phyloP scores from a whole-genome alignment of 2,888 invertebrate genomes.

The Harpagoxenus sublaevis region DNA sequence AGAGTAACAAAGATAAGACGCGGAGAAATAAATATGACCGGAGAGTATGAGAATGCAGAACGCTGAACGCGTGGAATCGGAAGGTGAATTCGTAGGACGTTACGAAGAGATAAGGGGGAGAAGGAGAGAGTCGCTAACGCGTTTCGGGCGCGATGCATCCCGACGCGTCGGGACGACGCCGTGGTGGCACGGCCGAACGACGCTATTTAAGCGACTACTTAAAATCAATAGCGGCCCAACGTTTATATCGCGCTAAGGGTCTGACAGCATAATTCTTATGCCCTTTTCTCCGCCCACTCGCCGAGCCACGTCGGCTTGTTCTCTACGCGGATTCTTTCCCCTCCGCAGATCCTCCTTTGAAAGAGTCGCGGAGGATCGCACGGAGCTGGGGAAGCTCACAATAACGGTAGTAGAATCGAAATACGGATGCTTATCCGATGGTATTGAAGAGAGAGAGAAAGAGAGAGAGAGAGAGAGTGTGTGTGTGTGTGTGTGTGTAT shows the following conservation, averaged over 20 bases:
- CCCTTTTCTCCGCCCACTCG: conserved; percentile 18
- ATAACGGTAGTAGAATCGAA: conserved; percentile 24
- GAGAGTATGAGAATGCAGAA: neutral
- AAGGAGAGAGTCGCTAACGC: conserved; percentile 34
- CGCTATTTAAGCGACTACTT: conserved; percentile 80
- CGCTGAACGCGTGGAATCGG: neutral
- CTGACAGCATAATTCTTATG: conserved; percentile 70
- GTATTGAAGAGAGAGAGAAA: neutral
- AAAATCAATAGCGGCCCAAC: conserved; percentile 78
- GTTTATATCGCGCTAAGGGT: conserved; percentile 64
- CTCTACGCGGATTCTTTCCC: conserved; percentile 13
- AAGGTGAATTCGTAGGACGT: conserved; percentile 19
- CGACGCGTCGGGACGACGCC: conserved; percentile 48
- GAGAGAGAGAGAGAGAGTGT: no score
- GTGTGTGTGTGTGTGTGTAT: no score
- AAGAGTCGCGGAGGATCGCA: conserved; percentile 1
- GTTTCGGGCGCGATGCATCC: conserved; percentile 62
- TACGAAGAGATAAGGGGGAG: conserved; percentile 25
- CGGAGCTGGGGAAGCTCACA: conserved; percentile 8
- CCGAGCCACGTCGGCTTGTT: conserved; percentile 23
- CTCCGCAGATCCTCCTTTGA: neutral
- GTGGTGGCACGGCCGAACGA: conserved; percentile 67
- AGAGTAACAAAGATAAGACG: neutral
- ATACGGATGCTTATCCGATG: conserved; percentile 14
- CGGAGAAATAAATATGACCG: neutral